Evolutionary conservation across 2,113 vertebrate species (phyloP).

Genomic region (Calyptomena viridis): DNA sequence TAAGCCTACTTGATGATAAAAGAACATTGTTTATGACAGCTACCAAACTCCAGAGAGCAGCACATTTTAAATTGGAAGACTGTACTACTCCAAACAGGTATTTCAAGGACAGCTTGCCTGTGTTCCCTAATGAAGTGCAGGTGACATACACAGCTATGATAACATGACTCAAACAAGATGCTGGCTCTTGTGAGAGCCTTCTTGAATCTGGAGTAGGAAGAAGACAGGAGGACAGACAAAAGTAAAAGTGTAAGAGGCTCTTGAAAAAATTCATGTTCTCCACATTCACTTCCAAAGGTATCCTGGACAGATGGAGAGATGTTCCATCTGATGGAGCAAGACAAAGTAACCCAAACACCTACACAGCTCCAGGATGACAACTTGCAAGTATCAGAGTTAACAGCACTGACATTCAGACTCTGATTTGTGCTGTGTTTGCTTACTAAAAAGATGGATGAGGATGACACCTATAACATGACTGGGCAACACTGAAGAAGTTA

Average conservation of each 20-base stretch:
- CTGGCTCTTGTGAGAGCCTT: background rate
- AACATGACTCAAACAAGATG: constrained; percentile 3
- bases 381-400: background rate
- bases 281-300: background rate
- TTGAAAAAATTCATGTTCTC: background rate
- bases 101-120: constrained; percentile 49
- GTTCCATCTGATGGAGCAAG: background rate
- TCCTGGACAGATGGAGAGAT: background rate
- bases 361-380: background rate
- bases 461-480: background rate
- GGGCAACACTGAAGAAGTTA: background rate
- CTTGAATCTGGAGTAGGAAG: background rate
- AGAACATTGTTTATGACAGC: constrained; percentile 8
- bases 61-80: constrained; percentile 29
- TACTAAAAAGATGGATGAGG: background rate
- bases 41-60: constrained; percentile 23
- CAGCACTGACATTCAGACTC: background rate
- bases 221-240: background rate
- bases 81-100: constrained; percentile 37
- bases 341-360: background rate
- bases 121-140: constrained; percentile 10
- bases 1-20: constrained; percentile 9
- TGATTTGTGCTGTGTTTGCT: background rate
- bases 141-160: constrained; percentile 12
- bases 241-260: background rate